Evolutionary conservation across 2,113 vertebrate species (phyloP).

Genomic region (Paradoxurus hermaphroditus): DNA sequence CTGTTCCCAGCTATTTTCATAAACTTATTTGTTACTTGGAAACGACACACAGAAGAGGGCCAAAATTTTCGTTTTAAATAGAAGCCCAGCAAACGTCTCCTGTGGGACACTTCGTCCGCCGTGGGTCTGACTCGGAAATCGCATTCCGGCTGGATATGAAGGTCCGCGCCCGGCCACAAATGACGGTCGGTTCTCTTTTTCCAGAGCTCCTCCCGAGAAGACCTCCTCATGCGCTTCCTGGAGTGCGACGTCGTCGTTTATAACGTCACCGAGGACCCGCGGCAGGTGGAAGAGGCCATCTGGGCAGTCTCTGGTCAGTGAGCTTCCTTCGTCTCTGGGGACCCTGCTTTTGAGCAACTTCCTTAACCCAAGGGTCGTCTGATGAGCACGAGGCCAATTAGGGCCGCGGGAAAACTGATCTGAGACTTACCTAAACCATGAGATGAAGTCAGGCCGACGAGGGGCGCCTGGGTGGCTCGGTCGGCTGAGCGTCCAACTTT

Average conservation of each 20-base stretch:
- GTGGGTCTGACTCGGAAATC: not conserved
- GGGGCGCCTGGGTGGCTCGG: no score
- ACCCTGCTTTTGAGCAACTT: not conserved
- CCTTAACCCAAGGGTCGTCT: not conserved
- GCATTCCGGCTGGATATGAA: not conserved
- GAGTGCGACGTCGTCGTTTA: conserved; percentile 92
- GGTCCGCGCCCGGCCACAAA: not conserved
- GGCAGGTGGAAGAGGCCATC: conserved; percentile 89
- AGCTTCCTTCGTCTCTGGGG: not conserved
- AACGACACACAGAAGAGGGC: not conserved
- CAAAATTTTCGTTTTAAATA: not conserved
- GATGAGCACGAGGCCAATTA: not conserved
- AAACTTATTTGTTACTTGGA: conserved; percentile 24
- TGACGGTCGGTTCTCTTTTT: not conserved
- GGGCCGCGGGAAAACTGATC: not conserved
- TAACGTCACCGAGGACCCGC: conserved; percentile 87
- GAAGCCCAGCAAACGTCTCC: not conserved
- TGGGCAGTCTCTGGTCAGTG: conserved; percentile 92
- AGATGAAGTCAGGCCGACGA: not conserved
- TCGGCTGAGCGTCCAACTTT: no score
- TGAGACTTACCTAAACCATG: not conserved
- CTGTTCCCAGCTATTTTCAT: not conserved
- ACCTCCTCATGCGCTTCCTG: conserved; percentile 86
- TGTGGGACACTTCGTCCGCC: not conserved
- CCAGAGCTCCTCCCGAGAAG: conserved; percentile 77